phyloP scores from a whole-genome alignment of 2,888 invertebrate species.

The Scotopteryx bipunctaria region DNA sequence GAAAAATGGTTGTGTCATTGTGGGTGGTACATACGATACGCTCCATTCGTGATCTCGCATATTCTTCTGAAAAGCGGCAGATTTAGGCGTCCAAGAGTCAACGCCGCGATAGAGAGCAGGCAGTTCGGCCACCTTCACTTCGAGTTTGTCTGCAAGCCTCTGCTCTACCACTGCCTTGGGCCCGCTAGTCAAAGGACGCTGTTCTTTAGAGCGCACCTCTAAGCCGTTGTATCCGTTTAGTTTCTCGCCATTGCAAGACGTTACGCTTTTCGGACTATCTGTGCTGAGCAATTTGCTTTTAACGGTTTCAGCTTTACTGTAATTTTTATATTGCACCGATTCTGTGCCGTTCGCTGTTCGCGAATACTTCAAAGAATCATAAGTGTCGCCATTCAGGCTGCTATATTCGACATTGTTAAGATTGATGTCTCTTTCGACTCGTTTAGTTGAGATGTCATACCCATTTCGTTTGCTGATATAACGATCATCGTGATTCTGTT shows the following conservation, averaged over 20 bases:
- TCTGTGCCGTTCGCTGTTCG: slow-evolving; percentile 79
- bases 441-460: slow-evolving; percentile 67
- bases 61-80: slow-evolving; percentile 80
- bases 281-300: slow-evolving; percentile 78
- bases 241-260: slow-evolving; percentile 77
- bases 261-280: slow-evolving; percentile 78
- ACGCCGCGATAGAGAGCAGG: slow-evolving; percentile 89
- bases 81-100: slow-evolving; percentile 90
- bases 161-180: slow-evolving; percentile 74
- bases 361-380: slow-evolving; percentile 81
- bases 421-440: slow-evolving; percentile 74
- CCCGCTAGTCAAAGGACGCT: slow-evolving; percentile 70
- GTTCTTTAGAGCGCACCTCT: slow-evolving; percentile 69
- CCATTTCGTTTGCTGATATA: slow-evolving; percentile 72
- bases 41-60: slow-evolving; percentile 84
- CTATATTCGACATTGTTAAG: slow-evolving; percentile 73
- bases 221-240: slow-evolving; percentile 64
- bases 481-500: slow-evolving; percentile 75
- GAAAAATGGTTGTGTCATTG: slow-evolving; percentile 27
- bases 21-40: slow-evolving; percentile 81
- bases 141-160: slow-evolving; percentile 77
- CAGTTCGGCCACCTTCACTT: slow-evolving; percentile 82
- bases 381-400: slow-evolving; percentile 75
- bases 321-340: slow-evolving; percentile 78
- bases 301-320: slow-evolving; percentile 78